A percentile compares a stretch with the other conserved stretches of the same genome.
Evolutionary conservation across 64 coral and sea anemone genomes (phyloP).

Genomic region (Montipora foliosa): DNA sequence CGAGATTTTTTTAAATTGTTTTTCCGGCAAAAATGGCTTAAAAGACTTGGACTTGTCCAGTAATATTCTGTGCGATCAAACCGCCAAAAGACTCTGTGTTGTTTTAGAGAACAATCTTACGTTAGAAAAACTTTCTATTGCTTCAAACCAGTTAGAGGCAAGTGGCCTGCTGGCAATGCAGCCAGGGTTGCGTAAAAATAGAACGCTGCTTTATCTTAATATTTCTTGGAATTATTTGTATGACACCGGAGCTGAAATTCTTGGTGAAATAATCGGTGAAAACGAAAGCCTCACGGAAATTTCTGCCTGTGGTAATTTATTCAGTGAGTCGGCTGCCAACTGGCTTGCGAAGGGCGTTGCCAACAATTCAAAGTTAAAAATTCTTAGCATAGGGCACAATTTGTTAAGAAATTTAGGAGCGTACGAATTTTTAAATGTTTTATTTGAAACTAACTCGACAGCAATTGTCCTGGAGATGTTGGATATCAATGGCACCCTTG

Average conservation of each 20-base stretch:
- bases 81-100: conserved; percentile 20
- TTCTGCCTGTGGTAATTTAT: conserved; percentile 81
- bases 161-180: conserved; percentile 62
- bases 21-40: conserved; percentile 36
- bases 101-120: conserved; percentile 45
- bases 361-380: conserved; percentile 47
- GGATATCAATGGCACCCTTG: conserved; percentile 79
- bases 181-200: conserved; percentile 27
- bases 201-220: conserved; percentile 56
- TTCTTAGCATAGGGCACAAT: conserved; percentile 76
- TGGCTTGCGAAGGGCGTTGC: conserved; percentile 58
- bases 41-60: conserved; percentile 73
- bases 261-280: conserved; percentile 64
- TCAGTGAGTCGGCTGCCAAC: conserved; percentile 49
- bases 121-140: conserved; percentile 65
- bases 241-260: conserved; percentile 68
- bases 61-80: conserved; percentile 79
- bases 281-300: conserved; percentile 68
- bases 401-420: conserved; percentile 78
- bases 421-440: conserved; percentile 32
- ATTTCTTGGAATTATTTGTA: conserved; percentile 96
- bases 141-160: conserved; percentile 65
- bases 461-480: conserved; percentile 48
- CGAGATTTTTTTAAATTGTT: conserved; percentile 37
- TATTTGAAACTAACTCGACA: conserved; percentile 14